These are phyloP conservation scores for Anadara kagoshimensis DNA, from an alignment of 1,140 invertebrate species.

Conservation along the genomic window DNA sequence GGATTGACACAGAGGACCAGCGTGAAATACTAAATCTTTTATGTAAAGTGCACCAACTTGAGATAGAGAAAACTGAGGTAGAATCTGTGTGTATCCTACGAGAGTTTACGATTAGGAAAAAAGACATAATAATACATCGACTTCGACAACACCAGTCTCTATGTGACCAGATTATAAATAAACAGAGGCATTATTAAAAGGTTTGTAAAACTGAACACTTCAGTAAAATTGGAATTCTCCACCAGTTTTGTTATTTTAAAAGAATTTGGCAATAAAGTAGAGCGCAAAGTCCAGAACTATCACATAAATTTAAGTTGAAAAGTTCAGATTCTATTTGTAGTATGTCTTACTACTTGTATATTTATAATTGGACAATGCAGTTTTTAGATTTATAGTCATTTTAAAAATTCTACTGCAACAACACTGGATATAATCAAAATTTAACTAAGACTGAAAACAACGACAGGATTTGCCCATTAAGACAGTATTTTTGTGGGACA, in stretches of 20 bases:
- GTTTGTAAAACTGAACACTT: constrained; percentile 71
- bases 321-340: too few relatives aligned
- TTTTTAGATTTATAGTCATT: not conserved
- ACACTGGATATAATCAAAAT: too few relatives aligned
- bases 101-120: constrained; percentile 87
- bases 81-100: constrained; percentile 89
- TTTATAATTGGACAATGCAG: not conserved
- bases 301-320: too few relatives aligned
- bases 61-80: constrained; percentile 92
- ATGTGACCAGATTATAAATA: constrained; percentile 92
- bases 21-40: constrained; percentile 88
- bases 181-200: constrained; percentile 91
- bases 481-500: too few relatives aligned
- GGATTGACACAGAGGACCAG: constrained; percentile 89
- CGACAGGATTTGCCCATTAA: too few relatives aligned
- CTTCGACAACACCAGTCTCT: constrained; percentile 88
- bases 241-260: too few relatives aligned
- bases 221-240: too few relatives aligned
- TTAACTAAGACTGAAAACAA: too few relatives aligned
- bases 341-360: too few relatives aligned
- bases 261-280: too few relatives aligned
- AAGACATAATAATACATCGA: constrained; percentile 88
- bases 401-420: too few relatives aligned
- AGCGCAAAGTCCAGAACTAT: too few relatives aligned
- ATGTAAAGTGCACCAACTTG: constrained; percentile 90